Evolutionary conservation across 2,797 vertebrate species (phyloP).

Genomic region (Cossypha niveicapilla): DNA sequence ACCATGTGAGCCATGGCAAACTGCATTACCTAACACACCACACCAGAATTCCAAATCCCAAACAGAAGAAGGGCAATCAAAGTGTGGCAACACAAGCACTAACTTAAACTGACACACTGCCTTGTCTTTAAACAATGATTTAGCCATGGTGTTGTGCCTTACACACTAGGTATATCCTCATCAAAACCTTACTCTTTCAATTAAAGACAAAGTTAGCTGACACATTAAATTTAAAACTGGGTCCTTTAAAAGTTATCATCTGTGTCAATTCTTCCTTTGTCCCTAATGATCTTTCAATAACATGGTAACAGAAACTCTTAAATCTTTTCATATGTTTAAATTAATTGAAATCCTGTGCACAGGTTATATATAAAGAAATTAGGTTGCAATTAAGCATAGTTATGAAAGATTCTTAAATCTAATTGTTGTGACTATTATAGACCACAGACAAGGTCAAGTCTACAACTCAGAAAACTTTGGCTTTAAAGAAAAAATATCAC

Average conservation of each 20-base stretch:
- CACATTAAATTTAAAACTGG: not conserved
- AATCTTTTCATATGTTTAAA: conserved; percentile 43
- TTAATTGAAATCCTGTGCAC: conserved; percentile 50
- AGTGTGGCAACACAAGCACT: not conserved
- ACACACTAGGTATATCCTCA: not conserved
- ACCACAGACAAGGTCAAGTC: conserved; percentile 41
- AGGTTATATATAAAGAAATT: conserved; percentile 61
- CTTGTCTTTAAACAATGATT: not conserved
- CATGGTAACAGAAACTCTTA: conserved; percentile 15
- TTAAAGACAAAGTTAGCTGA: not conserved
- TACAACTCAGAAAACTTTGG: conserved; percentile 7
- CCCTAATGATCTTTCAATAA: conserved; percentile 51
- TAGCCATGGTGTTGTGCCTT: not conserved
- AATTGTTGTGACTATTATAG: conserved; percentile 49
- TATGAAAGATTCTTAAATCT: conserved; percentile 53
- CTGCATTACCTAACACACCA: not conserved
- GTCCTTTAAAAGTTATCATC: conserved; percentile 27
- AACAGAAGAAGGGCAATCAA: not conserved
- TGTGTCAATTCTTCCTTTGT: conserved; percentile 19
- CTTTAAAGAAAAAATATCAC: conserved; percentile 36
- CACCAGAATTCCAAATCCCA: fast-evolving
- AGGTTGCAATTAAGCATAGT: conserved; percentile 58
- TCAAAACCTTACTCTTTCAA: not conserved
- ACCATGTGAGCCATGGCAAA: not conserved
- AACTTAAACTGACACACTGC: not conserved